These are phyloP conservation scores for Bombus impatiens DNA, from an alignment of 1,140 invertebrate genomes.

Conservation along the genomic window DNA sequence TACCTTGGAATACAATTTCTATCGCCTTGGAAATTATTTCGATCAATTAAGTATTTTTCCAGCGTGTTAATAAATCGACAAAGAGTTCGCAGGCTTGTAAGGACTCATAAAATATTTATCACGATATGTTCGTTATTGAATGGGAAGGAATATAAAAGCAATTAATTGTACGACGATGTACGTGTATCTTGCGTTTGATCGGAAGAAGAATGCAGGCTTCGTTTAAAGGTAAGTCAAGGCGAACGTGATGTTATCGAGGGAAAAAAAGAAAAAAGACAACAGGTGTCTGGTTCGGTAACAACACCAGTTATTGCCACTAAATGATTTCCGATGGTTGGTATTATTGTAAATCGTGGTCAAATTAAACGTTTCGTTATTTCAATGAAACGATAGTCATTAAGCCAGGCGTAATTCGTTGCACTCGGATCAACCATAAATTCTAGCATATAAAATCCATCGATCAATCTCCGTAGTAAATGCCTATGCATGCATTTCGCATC, in stretches of 20 bases:
- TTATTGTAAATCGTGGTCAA: neutral
- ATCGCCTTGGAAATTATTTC: neutral
- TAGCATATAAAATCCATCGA: neutral
- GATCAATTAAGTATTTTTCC: neutral
- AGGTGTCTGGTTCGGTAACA: constrained; percentile 24
- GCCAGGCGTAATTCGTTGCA: neutral
- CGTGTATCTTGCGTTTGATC: constrained; percentile 15
- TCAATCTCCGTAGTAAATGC: neutral
- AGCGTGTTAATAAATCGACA: neutral
- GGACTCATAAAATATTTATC: constrained; percentile 14
- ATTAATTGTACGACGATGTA: constrained; percentile 9
- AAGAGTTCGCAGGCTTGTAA: neutral
- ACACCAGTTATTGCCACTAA: neutral
- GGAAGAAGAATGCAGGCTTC: constrained; percentile 6
- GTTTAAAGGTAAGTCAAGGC: constrained; percentile 35
- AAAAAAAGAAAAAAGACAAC: constrained; percentile 12
- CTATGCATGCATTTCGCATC: neutral
- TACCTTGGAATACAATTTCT: too few species aligned
- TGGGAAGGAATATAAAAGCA: neutral
- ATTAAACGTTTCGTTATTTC: neutral
- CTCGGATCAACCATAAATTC: neutral
- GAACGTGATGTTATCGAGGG: constrained; percentile 19
- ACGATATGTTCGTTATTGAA: constrained; percentile 1
- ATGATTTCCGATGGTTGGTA: neutral
- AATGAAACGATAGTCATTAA: neutral